Evolutionary conservation across 2,113 vertebrate species (phyloP).

Genomic region (Cepphus grylle): DNA sequence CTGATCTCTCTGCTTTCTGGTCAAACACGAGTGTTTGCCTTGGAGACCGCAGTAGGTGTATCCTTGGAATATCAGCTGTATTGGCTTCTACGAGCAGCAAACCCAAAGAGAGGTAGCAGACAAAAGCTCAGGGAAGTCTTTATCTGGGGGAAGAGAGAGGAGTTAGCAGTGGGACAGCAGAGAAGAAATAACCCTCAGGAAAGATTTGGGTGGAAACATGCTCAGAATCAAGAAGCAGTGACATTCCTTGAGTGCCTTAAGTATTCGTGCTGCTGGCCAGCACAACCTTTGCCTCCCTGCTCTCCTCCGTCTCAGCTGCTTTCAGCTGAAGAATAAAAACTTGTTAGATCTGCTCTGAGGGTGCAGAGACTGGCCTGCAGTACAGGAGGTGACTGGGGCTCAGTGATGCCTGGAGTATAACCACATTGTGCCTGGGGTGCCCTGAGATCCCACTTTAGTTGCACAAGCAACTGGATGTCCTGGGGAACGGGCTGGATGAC

Average conservation of each 20-base stretch:
- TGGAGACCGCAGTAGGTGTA: background rate
- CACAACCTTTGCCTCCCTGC: background rate
- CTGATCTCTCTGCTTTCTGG: background rate
- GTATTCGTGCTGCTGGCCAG: background rate
- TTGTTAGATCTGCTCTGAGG: background rate
- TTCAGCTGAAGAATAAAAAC: background rate
- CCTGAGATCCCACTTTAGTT: background rate
- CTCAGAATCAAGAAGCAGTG: background rate
- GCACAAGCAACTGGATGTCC: background rate
- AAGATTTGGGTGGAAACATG: background rate
- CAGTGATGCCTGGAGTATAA: background rate
- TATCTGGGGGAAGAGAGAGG: background rate
- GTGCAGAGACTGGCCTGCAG: background rate
- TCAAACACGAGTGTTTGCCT: background rate
- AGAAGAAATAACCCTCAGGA: background rate
- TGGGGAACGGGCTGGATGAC: background rate
- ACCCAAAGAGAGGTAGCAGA: background rate
- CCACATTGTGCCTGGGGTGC: background rate
- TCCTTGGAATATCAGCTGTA: background rate
- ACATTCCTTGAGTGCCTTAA: rapidly evolving
- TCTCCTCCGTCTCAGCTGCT: background rate
- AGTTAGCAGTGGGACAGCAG: background rate
- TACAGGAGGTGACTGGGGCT: background rate
- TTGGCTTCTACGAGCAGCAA: background rate
- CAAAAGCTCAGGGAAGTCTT: background rate